A percentile compares a stretch with the other conserved stretches of the same genome.
Evolutionary conservation across 2,113 vertebrate genomes (phyloP).

Genomic region (Lepisosteus oculatus): DNA sequence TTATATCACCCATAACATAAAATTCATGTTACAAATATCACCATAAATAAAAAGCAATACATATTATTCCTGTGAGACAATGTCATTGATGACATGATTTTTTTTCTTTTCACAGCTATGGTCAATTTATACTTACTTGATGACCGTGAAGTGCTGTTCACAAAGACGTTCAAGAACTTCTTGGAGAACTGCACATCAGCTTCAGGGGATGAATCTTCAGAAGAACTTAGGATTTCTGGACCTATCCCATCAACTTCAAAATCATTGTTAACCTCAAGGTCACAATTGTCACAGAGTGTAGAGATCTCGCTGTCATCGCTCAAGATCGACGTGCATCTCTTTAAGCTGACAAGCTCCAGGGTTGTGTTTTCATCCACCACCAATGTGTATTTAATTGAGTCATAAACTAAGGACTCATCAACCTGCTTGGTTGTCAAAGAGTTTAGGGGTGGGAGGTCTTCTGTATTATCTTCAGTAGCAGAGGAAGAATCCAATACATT

Average conservation of each 20-base stretch:
- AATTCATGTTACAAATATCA: too few species aligned
- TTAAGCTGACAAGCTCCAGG: constrained; percentile 90
- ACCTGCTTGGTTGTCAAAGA: constrained; percentile 45
- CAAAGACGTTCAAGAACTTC: constrained; percentile 97
- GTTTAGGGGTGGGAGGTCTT: constrained; percentile 39
- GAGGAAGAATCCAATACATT: constrained; percentile 58
- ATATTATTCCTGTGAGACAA: too few species aligned
- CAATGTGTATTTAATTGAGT: constrained; percentile 93
- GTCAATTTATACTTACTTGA: constrained; percentile 78
- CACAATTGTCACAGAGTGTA: constrained; percentile 73
- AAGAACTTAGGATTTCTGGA: constrained; percentile 61
- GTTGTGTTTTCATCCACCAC: constrained; percentile 97
- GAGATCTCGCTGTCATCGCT: constrained; percentile 84
- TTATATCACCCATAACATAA: too few species aligned
- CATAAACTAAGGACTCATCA: constrained; percentile 86
- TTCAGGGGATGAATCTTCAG: constrained; percentile 87
- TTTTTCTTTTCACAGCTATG: too few species aligned
- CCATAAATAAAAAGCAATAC: too few species aligned
- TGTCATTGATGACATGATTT: too few species aligned
- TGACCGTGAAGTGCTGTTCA: constrained; percentile 93
- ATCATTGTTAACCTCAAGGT: constrained; percentile 53
- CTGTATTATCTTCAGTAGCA: constrained; percentile 59
- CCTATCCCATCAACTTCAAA: constrained; percentile 63
- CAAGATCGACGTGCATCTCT: constrained; percentile 86
- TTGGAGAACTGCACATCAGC: constrained; percentile 94